Base-by-base conservation (phyloP, 2,113 vertebrate species). In the Eulacestoma nigropectus region DNA sequence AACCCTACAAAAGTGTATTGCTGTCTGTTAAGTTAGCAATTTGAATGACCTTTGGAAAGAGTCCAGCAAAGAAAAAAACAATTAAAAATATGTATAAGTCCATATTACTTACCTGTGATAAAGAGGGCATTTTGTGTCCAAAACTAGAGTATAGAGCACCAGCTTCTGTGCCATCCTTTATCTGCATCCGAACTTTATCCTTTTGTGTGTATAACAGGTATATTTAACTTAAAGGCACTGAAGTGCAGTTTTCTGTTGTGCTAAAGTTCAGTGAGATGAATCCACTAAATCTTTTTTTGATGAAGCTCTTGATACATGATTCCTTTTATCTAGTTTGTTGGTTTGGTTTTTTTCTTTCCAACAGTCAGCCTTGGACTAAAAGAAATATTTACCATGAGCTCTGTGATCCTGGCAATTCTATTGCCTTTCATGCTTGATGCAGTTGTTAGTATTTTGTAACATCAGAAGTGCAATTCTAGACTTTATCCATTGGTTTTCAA, bases 401-500 rank as follows among this genome's bases (percentile, higher is more conserved):
- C 67, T 92, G 63, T 90, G 72, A 74, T 92, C 85, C 78, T 93
- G 69, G 74, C 42, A 60, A 46, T 89, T 89, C 52, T 74, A 64
- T 60, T 91, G 83, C 67, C 75, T 93, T 94, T 92, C 85, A 62
- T 94, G 72, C 83, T 80, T 35, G 46, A 62, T 83, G 72, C 94
- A 92, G 78, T 97, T 92, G 70, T 72, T 94, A 83, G 57, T 79
- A 65, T 83, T 93, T 88, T 85, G 67, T 87, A 92, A 86, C 85
- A 77, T 80, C 86, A 96, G 85, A 90, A 77, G 72, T 86, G 50
- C 79, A 88, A 55, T 93, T 92, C 81, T 94, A 95, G 88, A 90
- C 88, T 87, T 93, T 70, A 94, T 88, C 88, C 79, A 83, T 59
- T 90, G 92, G 67, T 72, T 90, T 94, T 50, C 59, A 84, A 41